Base-by-base conservation (phyloP, 2,113 vertebrate genomes). In the Pseudorectes ferrugineus region DNA sequence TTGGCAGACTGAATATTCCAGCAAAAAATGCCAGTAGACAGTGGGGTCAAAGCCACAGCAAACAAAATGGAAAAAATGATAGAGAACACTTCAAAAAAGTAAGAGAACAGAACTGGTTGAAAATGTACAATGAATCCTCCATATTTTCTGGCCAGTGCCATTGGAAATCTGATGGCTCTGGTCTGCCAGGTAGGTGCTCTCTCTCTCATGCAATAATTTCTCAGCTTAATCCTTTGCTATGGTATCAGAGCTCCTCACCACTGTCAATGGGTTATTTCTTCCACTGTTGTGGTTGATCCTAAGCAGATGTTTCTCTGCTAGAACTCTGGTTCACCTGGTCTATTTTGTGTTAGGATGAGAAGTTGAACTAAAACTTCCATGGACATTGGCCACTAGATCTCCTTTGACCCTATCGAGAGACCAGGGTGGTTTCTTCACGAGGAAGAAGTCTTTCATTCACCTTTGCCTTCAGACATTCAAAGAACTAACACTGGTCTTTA, bases 391-490 rank as follows among this genome's bases (percentile, higher is more conserved):
- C 1, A 0, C 15, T 33, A 52, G 20, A 57, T 48, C n/a, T 57
- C 11, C 10, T 73, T 57, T 54, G 45, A 42, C 16, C 11, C 4
- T 38, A 57, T 0, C 24, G 24, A 70, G 21, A 77, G 8, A 48
- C 8, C 33, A 26, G 42, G 31, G 29, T 73, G 35, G 14, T 25
- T 77, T 75, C 46, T 59, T 67, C 49, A 59, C 12, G 8, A 65
- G 25, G n/a, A 87, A 46, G 28, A 65, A 74, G 8, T 8, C 29
- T 48, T 87, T 43, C 0, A 0, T n/a, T 25, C 61, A 31, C 9
- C 7, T 82, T 82, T 33, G 28, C 21, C 63, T 66, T 88, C 33
- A 70, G 62, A 54, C 10, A 9, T 66, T 38, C 62, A 42, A 54
- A 79, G 38, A 61, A 11, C 4, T 58, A 10, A 55, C 28, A 8